Percentiles rank a stretch among this genome's conserved stretches.
Evolutionary conservation across 2,888 invertebrate species (phyloP).

Genomic region (Nomada fabriciana): DNA sequence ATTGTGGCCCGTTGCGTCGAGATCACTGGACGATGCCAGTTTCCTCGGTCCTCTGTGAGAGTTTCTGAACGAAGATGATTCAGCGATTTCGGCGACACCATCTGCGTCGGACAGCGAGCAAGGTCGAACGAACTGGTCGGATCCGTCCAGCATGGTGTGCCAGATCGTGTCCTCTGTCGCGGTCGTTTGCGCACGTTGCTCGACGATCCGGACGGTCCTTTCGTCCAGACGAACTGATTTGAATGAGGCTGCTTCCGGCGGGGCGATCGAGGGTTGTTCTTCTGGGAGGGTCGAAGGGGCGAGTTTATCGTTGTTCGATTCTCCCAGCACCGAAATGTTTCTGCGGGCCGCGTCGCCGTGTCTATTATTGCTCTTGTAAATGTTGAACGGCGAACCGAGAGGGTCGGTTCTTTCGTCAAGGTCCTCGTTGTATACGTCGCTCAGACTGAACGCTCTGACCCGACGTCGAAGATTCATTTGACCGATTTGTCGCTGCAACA

Average conservation of each 20-base stretch:
- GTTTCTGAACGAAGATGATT: neutral
- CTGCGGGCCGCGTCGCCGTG: neutral
- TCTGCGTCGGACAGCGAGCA: neutral
- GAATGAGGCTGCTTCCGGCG: neutral
- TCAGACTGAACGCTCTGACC: slow-evolving; percentile 80
- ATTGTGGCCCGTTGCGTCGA: neutral
- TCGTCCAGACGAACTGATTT: neutral
- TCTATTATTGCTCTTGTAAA: neutral
- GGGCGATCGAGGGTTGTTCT: neutral
- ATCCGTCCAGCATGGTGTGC: too few relatives aligned
- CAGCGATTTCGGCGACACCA: too few relatives aligned
- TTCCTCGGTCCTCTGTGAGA: too few relatives aligned
- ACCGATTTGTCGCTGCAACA: slow-evolving; percentile 81
- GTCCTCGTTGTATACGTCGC: slow-evolving; percentile 79
- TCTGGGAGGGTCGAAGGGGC: neutral
- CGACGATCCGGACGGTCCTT: neutral
- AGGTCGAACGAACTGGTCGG: too few relatives aligned
- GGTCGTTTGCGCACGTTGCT: neutral
- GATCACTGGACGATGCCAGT: neutral
- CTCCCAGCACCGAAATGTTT: neutral
- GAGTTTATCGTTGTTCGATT: neutral
- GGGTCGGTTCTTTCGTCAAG: slow-evolving; percentile 23
- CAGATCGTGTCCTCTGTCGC: neutral
- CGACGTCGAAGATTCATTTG: slow-evolving; percentile 78
- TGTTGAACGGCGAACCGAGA: neutral